These are phyloP conservation scores for Balanococcus diminutus DNA, from an alignment of 2,888 invertebrate species.

Conservation along the genomic window DNA sequence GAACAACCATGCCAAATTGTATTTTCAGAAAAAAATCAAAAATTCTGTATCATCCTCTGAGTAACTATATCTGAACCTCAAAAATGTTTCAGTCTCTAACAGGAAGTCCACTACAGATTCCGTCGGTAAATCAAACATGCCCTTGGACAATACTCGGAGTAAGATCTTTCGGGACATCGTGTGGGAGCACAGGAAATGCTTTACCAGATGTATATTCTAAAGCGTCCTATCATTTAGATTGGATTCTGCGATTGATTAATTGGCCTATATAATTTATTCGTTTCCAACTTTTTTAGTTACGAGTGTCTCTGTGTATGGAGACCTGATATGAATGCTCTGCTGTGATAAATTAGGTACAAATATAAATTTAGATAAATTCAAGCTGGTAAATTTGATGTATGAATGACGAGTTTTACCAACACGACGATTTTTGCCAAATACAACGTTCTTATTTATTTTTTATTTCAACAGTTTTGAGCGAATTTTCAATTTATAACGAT, in stretches of 20 bases:
- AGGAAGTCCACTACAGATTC: neutral
- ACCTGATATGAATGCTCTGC: too few species aligned
- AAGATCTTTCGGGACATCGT: neutral
- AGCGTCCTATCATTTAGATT: neutral
- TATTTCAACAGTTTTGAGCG: too few species aligned
- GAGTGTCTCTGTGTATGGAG: too few species aligned
- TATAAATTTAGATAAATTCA: too few species aligned
- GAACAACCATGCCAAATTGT: neutral
- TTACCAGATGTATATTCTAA: neutral
- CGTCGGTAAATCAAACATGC: neutral
- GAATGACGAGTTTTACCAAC: too few species aligned
- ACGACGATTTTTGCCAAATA: too few species aligned
- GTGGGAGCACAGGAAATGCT: neutral
- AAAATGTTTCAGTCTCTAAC: neutral
- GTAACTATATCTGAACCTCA: too few species aligned
- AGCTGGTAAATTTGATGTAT: too few species aligned
- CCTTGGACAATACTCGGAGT: neutral
- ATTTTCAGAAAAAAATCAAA: neutral
- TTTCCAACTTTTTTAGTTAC: too few species aligned
- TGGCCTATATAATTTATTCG: neutral
- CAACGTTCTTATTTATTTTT: too few species aligned
- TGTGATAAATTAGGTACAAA: too few species aligned
- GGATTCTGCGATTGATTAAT: neutral
- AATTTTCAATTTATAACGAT: too few species aligned
- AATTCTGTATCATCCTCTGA: neutral